Conservation (phyloP, 1,140 invertebrate genomes). For the Caligus rogercresseyi region DNA sequence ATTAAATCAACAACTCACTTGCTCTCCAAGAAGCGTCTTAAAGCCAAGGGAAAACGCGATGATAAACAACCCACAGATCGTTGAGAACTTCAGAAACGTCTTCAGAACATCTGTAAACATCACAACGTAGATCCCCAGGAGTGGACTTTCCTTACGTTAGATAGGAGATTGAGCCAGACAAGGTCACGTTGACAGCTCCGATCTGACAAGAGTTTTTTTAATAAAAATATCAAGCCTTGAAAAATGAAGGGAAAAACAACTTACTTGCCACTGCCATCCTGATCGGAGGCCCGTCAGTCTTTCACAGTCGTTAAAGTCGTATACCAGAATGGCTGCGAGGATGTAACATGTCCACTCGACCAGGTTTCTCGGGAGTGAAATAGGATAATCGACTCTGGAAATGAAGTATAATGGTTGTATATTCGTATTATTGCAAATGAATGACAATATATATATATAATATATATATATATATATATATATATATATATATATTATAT, state of each 20-base stretch:
- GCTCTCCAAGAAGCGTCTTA: constrained; percentile 31
- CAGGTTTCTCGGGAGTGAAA: constrained; percentile 32
- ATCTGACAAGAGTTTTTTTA: no score
- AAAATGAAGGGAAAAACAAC: constrained; percentile 17
- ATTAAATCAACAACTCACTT: constrained; percentile 26
- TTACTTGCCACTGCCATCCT: constrained; percentile 19
- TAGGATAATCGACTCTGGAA: constrained; percentile 30
- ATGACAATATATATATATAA: no score
- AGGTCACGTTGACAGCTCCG: constrained; percentile 33
- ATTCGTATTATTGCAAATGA: no score
- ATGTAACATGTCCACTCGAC: constrained; percentile 35
- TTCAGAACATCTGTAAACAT: constrained; percentile 38
- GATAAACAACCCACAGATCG: constrained; percentile 36
- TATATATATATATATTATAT: no score
- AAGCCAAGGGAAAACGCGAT: constrained; percentile 36
- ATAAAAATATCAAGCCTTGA: constrained; percentile 29
- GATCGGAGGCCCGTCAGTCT: constrained; percentile 26
- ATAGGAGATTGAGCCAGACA: constrained; percentile 36
- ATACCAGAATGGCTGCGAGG: constrained; percentile 31
- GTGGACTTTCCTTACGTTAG: constrained; percentile 34
- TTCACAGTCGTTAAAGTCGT: constrained; percentile 32
- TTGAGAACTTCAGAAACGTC: constrained; percentile 35
- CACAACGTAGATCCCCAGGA: constrained; percentile 38
- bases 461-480: no score
- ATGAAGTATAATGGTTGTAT: no score